phyloP scores from a whole-genome alignment of 2,888 invertebrate genomes.

The Amaurobius ferox region DNA sequence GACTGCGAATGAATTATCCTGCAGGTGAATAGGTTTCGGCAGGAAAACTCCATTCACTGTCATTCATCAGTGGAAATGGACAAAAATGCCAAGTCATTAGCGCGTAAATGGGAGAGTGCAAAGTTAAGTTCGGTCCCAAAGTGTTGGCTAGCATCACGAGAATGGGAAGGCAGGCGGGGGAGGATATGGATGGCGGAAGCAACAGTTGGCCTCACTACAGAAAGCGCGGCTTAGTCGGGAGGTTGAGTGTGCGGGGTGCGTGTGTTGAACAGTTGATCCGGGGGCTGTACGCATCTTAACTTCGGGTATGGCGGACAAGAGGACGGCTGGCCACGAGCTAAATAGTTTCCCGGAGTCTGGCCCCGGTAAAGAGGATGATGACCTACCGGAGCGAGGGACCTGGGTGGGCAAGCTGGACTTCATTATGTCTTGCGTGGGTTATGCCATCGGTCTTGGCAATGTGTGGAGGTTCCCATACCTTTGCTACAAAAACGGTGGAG shows the following conservation, averaged over 20 bases:
- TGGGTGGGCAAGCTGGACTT: conserved; percentile 74
- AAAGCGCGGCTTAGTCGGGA: conserved; percentile 3
- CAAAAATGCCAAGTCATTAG: conserved; percentile 1
- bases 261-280: conserved; percentile 1
- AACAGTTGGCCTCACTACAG: background rate
- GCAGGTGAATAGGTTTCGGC: background rate
- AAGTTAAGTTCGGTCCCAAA: conserved; percentile 16
- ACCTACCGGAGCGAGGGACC: conserved; percentile 74
- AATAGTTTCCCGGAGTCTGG: conserved; percentile 47
- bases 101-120: conserved; percentile 10
- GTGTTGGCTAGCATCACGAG: conserved; percentile 10
- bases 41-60: background rate
- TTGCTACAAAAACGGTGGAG: conserved; percentile 75
- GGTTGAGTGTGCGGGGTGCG: conserved; percentile 9
- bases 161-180: background rate
- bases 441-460: conserved; percentile 75
- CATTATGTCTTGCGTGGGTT: conserved; percentile 75
- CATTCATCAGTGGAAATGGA: background rate
- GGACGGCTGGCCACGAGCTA: conserved; percentile 45
- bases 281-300: conserved; percentile 5
- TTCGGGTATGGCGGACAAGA: conserved; percentile 54
- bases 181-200: conserved; percentile 11
- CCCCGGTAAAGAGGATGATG: conserved; percentile 61
- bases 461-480: conserved; percentile 75
- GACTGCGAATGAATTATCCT: too few species aligned